Evolutionary conservation across 53 echinoderm and acorn worm species (phyloP).

Genomic region (Mesocentrotus franciscanus): DNA sequence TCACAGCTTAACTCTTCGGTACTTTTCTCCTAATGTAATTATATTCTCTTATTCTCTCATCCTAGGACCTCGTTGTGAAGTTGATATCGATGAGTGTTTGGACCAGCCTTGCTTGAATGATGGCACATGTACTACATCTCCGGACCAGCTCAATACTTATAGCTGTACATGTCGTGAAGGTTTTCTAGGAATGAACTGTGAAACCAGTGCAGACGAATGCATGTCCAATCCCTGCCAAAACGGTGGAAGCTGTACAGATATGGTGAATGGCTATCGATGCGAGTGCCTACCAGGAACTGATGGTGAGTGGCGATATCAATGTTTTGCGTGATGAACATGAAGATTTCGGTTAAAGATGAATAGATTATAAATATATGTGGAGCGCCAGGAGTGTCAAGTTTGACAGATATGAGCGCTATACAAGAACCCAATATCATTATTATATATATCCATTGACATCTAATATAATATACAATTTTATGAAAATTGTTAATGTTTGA

Average conservation of each 20-base stretch:
- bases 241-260: conserved; percentile 49
- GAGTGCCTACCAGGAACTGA: conserved; percentile 68
- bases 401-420: too few species aligned
- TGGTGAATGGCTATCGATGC: conserved; percentile 64
- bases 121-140: conserved; percentile 35
- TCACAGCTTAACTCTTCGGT: neutral
- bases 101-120: conserved; percentile 36
- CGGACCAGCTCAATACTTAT: conserved; percentile 19
- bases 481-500: too few species aligned
- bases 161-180: conserved; percentile 37
- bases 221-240: conserved; percentile 30
- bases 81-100: conserved; percentile 49
- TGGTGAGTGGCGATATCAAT: neutral
- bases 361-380: too few species aligned
- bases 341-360: too few species aligned
- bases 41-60: neutral
- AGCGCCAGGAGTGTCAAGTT: too few species aligned
- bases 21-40: neutral
- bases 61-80: conserved; percentile 47
- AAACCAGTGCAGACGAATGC: conserved; percentile 18
- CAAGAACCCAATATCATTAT: too few species aligned
- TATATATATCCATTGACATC: neutral
- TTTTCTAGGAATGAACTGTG: conserved; percentile 25
- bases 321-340: neutral
- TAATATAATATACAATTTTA: neutral